Conservation (phyloP, 2,888 invertebrate genomes). For the Cantharis rustica region DNA sequence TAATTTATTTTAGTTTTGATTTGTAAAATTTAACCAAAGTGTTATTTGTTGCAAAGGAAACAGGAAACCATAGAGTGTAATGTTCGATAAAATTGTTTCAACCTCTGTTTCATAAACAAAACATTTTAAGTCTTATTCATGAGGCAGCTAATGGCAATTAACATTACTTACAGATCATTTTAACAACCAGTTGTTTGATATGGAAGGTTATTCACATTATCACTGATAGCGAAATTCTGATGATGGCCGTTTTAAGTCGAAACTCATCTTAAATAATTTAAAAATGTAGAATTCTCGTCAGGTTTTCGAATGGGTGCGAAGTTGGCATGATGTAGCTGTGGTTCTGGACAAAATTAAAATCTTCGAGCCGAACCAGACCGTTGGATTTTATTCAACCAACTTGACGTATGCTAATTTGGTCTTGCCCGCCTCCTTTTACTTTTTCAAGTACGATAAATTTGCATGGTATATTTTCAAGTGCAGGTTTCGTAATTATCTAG, state of each 20-base stretch:
- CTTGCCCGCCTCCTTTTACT: neutral
- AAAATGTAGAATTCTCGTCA: no score
- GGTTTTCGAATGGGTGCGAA: no score
- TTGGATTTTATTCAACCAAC: neutral
- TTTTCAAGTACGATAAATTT: neutral
- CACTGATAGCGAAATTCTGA: neutral
- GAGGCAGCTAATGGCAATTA: conserved; percentile 1
- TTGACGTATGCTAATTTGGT: neutral
- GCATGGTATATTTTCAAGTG: neutral
- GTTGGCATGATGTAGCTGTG: neutral
- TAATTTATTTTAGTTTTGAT: neutral
- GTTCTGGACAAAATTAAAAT: neutral
- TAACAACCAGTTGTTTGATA: neutral
- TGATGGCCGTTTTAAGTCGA: no score
- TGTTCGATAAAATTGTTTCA: conserved; percentile 4
- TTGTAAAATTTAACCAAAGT: neutral
- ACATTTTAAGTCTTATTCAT: conserved; percentile 1
- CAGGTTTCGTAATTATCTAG: neutral
- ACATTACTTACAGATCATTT: neutral
- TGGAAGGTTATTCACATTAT: conserved; percentile 1
- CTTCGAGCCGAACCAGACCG: no score
- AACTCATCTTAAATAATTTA: no score
- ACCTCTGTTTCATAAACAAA: neutral
- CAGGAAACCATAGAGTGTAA: neutral
- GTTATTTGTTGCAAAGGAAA: neutral